Evolutionary conservation across 2,797 vertebrate species (phyloP).

Genomic region (Chelon labrosus): DNA sequence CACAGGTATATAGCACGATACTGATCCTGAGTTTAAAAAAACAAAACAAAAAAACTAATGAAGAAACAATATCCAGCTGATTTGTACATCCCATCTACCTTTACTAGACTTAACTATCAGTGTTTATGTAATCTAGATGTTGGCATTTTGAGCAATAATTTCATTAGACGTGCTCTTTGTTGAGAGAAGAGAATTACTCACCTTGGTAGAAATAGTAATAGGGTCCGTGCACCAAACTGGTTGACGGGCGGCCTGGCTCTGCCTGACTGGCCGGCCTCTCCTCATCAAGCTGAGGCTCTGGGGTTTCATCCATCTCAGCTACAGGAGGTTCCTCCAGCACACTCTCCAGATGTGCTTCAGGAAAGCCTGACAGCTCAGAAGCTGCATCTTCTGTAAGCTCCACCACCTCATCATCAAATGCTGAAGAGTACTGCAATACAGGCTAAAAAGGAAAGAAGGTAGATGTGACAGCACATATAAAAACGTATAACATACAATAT

Average conservation of each 20-base stretch:
- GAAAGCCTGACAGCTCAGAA: conserved; percentile 54
- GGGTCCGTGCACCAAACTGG: conserved; percentile 84
- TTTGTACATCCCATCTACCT: background rate
- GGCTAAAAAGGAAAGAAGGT: conserved; percentile 72
- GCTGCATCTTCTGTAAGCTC: conserved; percentile 74
- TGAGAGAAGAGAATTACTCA: conserved; percentile 64
- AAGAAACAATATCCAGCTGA: background rate
- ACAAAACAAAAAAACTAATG: background rate
- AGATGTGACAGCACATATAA: background rate
- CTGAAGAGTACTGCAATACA: conserved; percentile 90
- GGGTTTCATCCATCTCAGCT: conserved; percentile 35
- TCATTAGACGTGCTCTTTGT: background rate
- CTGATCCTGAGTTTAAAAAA: background rate
- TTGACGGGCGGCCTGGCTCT: conserved; percentile 65
- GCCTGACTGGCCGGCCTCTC: conserved; percentile 61
- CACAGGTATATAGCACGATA: background rate
- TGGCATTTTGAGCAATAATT: background rate
- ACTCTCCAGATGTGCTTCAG: conserved; percentile 71
- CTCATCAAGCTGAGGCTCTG: conserved; percentile 72
- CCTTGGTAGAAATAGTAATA: conserved; percentile 99
- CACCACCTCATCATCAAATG: conserved; percentile 92
- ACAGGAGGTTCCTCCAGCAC: conserved; percentile 79
- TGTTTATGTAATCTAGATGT: background rate
- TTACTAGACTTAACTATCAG: no score
- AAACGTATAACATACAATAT: background rate